Conservation (phyloP, 2,888 invertebrate genomes). For the Lasioglossum lativentre region DNA sequence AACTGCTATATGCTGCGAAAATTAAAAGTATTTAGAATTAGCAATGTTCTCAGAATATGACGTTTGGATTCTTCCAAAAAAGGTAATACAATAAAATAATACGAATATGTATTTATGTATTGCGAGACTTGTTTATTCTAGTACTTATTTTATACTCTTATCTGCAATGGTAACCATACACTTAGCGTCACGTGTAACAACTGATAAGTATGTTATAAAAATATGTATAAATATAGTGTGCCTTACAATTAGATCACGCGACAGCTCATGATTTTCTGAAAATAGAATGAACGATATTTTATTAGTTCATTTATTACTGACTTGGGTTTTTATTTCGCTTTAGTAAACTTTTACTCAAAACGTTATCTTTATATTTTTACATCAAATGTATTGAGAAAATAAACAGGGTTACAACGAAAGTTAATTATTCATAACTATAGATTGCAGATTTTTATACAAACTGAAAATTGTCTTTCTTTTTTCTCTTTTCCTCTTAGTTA, state of each 20-base stretch:
- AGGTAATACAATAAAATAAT: background rate
- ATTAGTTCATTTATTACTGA: background rate
- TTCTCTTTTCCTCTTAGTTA: background rate
- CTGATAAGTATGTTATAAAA: conserved; percentile 5
- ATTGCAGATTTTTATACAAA: too few relatives aligned
- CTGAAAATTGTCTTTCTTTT: too few relatives aligned
- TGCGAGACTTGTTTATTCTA: background rate
- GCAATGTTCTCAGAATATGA: background rate
- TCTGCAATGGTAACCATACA: background rate
- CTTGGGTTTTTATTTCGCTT: background rate
- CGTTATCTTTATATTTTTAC: background rate
- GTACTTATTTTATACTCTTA: background rate
- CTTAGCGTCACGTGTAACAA: background rate
- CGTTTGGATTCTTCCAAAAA: background rate
- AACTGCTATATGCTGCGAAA: background rate
- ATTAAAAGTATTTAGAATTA: background rate
- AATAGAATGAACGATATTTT: background rate
- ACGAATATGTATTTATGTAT: background rate
- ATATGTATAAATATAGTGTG: background rate
- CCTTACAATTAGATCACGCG: background rate
- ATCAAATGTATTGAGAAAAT: background rate
- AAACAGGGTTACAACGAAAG: background rate
- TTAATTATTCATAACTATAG: too few relatives aligned
- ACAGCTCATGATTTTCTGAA: background rate
- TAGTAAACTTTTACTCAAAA: background rate